Percentiles rank a stretch among this genome's conserved stretches.
phyloP scores from a whole-genome alignment of 2,888 invertebrate genomes.

The Pharmacophagus antenor region DNA sequence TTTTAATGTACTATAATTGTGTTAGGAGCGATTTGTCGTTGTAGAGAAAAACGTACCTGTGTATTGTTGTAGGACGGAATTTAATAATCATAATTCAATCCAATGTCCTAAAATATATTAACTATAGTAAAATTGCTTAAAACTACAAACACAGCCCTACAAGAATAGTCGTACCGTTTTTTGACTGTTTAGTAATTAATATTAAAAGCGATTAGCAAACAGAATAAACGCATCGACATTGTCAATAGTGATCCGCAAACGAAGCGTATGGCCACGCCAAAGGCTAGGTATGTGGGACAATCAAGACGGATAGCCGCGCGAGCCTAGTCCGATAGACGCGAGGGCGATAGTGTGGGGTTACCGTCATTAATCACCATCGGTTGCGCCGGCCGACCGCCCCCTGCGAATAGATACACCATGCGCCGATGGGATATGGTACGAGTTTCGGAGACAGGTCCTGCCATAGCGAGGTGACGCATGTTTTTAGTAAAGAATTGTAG shows the following conservation, averaged over 20 bases:
- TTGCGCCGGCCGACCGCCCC: slow-evolving; percentile 35
- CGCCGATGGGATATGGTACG: slow-evolving; percentile 29
- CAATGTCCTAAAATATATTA: background rate
- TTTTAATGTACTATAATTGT: slow-evolving; percentile 17
- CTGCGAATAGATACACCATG: slow-evolving; percentile 23
- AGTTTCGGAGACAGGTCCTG: background rate
- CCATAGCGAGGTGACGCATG: background rate
- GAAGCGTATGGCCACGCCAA: slow-evolving; percentile 7
- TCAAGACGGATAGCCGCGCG: slow-evolving; percentile 44
- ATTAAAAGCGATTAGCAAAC: too few relatives aligned
- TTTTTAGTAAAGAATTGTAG: background rate
- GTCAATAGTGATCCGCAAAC: slow-evolving; percentile 2
- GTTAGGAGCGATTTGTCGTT: slow-evolving; percentile 1
- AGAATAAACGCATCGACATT: background rate
- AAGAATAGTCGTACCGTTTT: too few relatives aligned
- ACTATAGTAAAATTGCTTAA: background rate
- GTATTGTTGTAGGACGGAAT: background rate
- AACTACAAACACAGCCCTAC: too few relatives aligned
- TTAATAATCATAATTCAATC: background rate
- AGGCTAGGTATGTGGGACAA: slow-evolving; percentile 47
- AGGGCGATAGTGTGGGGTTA: slow-evolving; percentile 45
- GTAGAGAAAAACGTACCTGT: slow-evolving; percentile 9
- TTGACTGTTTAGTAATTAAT: too few relatives aligned
- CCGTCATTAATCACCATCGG: slow-evolving; percentile 55
- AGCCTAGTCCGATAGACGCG: slow-evolving; percentile 40